These are phyloP conservation scores for Lonchura striata DNA, from an alignment of 2,113 vertebrate genomes.

Conservation along the genomic window DNA sequence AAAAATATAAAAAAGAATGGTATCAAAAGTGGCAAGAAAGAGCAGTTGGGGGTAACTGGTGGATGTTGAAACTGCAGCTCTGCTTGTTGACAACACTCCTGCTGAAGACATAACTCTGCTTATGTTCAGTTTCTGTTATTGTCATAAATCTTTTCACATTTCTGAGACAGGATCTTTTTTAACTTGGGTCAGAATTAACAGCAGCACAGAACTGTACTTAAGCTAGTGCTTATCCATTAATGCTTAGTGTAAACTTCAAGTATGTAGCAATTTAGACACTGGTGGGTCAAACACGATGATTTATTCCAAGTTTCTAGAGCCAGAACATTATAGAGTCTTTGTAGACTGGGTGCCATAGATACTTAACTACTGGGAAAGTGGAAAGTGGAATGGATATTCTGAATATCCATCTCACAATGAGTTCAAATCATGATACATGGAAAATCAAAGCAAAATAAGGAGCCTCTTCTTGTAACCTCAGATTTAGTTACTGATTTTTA, in stretches of 20 bases:
- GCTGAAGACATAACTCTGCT: not conserved
- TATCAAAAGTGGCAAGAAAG: not conserved
- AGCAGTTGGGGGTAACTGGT: not conserved
- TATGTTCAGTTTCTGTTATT: not conserved
- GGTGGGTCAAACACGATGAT: not conserved
- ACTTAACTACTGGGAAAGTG: not conserved
- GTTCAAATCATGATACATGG: not conserved
- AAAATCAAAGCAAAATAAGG: not conserved
- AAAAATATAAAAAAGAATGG: not conserved
- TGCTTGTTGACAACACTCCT: not conserved
- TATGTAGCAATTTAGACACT: not conserved
- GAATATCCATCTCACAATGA: not conserved
- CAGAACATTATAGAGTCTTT: not conserved
- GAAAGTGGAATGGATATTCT: not conserved
- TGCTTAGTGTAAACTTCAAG: not conserved
- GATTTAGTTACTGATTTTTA: not conserved
- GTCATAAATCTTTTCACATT: not conserved
- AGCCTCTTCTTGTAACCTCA: not conserved
- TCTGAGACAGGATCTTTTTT: not conserved
- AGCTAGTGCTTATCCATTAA: not conserved
- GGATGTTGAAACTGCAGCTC: not conserved
- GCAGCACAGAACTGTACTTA: not conserved
- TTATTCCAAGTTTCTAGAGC: not conserved
- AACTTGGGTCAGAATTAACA: not conserved
- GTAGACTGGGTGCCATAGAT: not conserved